Evolutionary conservation across 2,888 invertebrate genomes (phyloP), one percentile per base, ranked within the genome.

Genomic region (Linyphia triangularis): DNA sequence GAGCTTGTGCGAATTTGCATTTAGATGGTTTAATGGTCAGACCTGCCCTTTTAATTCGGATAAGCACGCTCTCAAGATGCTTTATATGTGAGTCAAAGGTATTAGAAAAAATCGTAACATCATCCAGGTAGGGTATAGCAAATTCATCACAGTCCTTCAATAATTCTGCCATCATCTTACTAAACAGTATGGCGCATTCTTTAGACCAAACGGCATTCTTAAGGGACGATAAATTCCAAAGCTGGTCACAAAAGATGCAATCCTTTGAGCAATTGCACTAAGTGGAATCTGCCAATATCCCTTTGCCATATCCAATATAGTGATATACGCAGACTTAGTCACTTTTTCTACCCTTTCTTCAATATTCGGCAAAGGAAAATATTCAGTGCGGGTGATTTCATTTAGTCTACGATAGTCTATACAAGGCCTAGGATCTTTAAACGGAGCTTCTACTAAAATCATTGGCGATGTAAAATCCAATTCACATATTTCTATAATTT

Each of bases 71-170:
- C n/a, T n/a, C n/a, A 10, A 67, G 1, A 19, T 33, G 9, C 1
- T 63, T 26, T 10, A 79, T 16, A 51, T 79, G 73, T 10, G n/a
- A 19, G 0, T 30, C n/a, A 19, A 30, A 86, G 6, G 65, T 37
- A n/a, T 57, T 30, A 0, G 81, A 86, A 22, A 73, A 86, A 24
- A 81, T 43, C 0, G 81, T 81, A 2, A 69, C 28, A 65, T 88
- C 88, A 26, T 86, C 59, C 0, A 86, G 13, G 13, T 86, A 86
- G 0, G 79, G 81, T 1, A 63, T 67, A 5, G 26, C 72, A 57
- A 57, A 79, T 37, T 73, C 57, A 7, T 73, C 79, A 37, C 30
- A 81, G n/a, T 13, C 67, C 65, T 10, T 79, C n/a, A 19, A 79
- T 22, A 1, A 81, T 1, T 26, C 37, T 6, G 13, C 10, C 26